Percentiles rank a stretch among this genome's conserved stretches.
Conservation (phyloP, 2,113 vertebrate genomes). For the Notechis scutatus region DNA sequence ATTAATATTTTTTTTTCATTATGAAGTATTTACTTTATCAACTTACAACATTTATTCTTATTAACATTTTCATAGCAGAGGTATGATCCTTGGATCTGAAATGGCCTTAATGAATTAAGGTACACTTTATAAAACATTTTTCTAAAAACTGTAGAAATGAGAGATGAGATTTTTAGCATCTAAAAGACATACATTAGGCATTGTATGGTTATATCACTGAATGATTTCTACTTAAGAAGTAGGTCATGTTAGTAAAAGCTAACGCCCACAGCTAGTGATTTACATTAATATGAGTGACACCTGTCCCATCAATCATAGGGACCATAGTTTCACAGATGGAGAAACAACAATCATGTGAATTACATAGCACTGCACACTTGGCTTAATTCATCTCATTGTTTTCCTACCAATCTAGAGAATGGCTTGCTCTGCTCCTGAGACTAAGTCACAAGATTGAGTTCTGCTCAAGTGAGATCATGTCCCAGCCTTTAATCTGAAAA, state of each 20-base stretch:
- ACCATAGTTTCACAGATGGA: constrained; percentile 81
- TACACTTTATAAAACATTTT: constrained; percentile 25
- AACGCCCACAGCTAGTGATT: constrained; percentile 55
- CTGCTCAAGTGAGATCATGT: constrained; percentile 69
- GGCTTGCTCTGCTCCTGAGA: constrained; percentile 55
- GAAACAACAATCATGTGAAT: constrained; percentile 78
- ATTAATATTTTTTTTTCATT: constrained; percentile 30
- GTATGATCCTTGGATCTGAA: constrained; percentile 28
- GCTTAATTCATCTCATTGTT: constrained; percentile 71
- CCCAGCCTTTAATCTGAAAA: constrained; percentile 35
- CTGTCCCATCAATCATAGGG: constrained; percentile 82
- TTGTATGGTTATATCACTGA: background rate
- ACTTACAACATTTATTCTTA: background rate
- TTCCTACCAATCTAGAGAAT: constrained; percentile 59
- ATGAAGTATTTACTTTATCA: constrained; percentile 6
- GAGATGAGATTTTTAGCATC: constrained; percentile 8
- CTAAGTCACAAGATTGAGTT: constrained; percentile 64
- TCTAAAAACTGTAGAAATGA: constrained; percentile 1
- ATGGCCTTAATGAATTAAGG: constrained; percentile 20
- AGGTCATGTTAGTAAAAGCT: background rate
- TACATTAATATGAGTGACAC: constrained; percentile 81
- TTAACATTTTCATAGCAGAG: constrained; percentile 10
- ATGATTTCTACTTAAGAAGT: constrained; percentile 32
- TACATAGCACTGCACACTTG: constrained; percentile 63
- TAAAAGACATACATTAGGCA: background rate